Evolutionary conservation across 1,140 invertebrate species (phyloP), one percentile per base, ranked within the genome.

Genomic region (Conus ventricosus): DNA sequence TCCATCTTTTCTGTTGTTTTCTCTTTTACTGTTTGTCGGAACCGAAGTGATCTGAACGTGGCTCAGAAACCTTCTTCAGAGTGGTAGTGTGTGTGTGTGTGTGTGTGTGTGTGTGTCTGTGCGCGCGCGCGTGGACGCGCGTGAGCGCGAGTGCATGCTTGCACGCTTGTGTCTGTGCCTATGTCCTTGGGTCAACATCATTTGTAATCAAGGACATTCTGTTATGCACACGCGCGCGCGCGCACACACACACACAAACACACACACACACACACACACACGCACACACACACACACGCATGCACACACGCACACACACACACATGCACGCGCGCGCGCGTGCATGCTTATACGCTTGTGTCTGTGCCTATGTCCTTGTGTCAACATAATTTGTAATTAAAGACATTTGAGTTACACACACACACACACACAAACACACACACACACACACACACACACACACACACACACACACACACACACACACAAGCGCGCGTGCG

Each of bases 391-490:
- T 76, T 25, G 8, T 25, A 23, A 20, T n/a, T 25, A 23, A 8
- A 1, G 1, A 75, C n/a, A n/a, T n/a, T n/a, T n/a, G n/a, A n/a
- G n/a, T n/a, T n/a, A n/a, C 71, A 75, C 71, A 75, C 71, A 75
- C 71, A 75, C 23, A 75, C 71, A 75, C 71, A n/a, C 71, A 75
- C 71, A n/a, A 3, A 75, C 71, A n/a, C 71, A 75, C 71, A 8
- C 71, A 78, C 25, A 8, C 76, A 78, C 25, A 8, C 17, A 78
- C 76, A 78, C 25, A 39, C 76, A 78, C 76, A 78, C 76, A 78
- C 76, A 78, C 76, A 78, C 76, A 39, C 76, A 78, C 17, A 78
- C 76, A 78, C 25, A 39, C 76, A 78, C 76, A 78, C 76, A 78
- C 76, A 78, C 76, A 78, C 76, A 39, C 76, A 78, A n/a, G 39